phyloP scores from a whole-genome alignment of 2,888 invertebrate genomes.

The Amphiduros pacificus region DNA sequence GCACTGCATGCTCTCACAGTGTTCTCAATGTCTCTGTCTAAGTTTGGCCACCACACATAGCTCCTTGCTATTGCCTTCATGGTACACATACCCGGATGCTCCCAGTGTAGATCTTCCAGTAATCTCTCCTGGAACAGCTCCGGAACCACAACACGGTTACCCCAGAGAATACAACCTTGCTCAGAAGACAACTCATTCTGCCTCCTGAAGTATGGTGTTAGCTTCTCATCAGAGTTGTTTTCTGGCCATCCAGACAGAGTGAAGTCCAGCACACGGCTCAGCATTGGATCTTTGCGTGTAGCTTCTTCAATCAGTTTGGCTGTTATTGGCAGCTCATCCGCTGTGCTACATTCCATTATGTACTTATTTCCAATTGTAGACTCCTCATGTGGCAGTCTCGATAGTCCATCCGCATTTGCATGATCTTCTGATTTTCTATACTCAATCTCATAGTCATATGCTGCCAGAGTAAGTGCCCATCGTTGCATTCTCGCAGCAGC shows the following conservation, averaged over 20 bases:
- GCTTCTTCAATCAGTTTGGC: neutral
- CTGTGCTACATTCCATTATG: neutral
- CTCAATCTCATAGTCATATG: conserved; percentile 49
- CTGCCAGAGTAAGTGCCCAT: conserved; percentile 44
- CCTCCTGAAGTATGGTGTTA: neutral
- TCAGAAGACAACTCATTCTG: conserved; percentile 3
- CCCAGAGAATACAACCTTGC: conserved; percentile 15
- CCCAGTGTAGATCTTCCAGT: conserved; percentile 3
- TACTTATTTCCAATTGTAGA: too few relatives aligned
- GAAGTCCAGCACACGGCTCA: neutral
- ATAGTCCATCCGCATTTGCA: conserved; percentile 51
- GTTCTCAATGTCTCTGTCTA: neutral
- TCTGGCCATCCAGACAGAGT: neutral
- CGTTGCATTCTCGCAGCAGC: conserved; percentile 44
- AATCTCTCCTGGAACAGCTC: neutral
- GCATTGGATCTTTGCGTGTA: neutral
- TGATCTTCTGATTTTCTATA: conserved; percentile 40
- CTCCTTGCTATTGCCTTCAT: conserved; percentile 2
- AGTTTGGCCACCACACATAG: conserved; percentile 7
- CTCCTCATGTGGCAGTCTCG: conserved; percentile 37
- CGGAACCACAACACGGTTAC: conserved; percentile 4
- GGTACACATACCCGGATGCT: conserved; percentile 1
- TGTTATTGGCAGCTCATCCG: neutral
- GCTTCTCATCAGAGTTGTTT: neutral
- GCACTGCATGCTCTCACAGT: neutral